Conservation (phyloP, 1,140 invertebrate species). For the Cydia splendana region DNA sequence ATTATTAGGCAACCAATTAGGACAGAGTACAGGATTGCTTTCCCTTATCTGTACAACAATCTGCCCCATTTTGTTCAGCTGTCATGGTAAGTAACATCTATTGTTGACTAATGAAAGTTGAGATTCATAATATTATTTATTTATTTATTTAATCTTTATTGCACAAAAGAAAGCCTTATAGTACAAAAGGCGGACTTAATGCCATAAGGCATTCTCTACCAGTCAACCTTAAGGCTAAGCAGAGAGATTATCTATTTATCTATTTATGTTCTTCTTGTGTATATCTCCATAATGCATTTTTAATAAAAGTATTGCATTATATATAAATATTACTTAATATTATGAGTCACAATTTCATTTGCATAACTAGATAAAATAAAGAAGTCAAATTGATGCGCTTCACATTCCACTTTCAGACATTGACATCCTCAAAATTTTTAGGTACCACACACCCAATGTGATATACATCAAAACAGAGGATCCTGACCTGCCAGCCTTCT, state of each 20-base stretch:
- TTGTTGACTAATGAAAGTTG: background rate
- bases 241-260: too few species aligned
- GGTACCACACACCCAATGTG: slow-evolving; percentile 99
- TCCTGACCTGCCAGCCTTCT: slow-evolving; percentile 99
- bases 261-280: too few species aligned
- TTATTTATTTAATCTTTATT: too few species aligned
- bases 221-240: too few species aligned
- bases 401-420: slow-evolving; percentile 14
- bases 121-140: background rate
- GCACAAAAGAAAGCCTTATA: too few species aligned
- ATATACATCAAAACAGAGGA: slow-evolving; percentile 99
- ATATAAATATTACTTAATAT: background rate
- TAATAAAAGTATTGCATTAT: too few species aligned
- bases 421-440: slow-evolving; percentile 68
- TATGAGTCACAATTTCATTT: background rate
- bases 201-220: too few species aligned
- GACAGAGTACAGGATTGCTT: slow-evolving; percentile 99
- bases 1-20: slow-evolving; percentile 99
- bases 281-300: too few species aligned
- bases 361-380: background rate
- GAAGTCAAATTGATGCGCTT: slow-evolving; percentile 22
- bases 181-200: too few species aligned
- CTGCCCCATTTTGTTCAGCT: slow-evolving; percentile 97
- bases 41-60: slow-evolving; percentile 99
- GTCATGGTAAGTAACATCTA: slow-evolving; percentile 88